A percentile compares a stretch with the other conserved stretches of the same genome.
Conservation (phyloP, 1,140 invertebrate species). For the Parasteatoda tepidariorum region DNA sequence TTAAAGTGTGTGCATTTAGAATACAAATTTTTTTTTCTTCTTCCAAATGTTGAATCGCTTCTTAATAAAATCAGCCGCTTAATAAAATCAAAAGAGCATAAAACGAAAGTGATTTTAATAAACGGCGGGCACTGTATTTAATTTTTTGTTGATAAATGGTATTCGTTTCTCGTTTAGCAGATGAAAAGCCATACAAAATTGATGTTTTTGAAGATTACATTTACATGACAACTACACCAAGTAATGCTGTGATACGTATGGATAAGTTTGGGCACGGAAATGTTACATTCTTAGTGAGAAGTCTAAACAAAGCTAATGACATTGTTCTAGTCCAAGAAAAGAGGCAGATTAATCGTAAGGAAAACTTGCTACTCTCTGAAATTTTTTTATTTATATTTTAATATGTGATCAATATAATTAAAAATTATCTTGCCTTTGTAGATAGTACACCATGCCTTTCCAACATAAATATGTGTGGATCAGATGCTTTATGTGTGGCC, state of each 20-base stretch:
- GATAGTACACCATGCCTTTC: conserved; percentile 67
- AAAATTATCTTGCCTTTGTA: conserved; percentile 54
- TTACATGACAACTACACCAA: conserved; percentile 76
- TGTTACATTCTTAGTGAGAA: conserved; percentile 72
- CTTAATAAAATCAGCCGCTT: no score
- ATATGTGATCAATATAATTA: neutral
- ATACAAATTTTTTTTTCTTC: no score
- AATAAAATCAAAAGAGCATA: no score
- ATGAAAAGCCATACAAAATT: conserved; percentile 75
- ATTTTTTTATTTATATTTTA: neutral
- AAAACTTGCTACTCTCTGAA: neutral
- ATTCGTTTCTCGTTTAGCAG: conserved; percentile 63
- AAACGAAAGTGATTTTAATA: no score
- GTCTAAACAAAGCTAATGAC: conserved; percentile 74
- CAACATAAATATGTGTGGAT: conserved; percentile 70
- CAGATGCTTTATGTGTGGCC: conserved; percentile 65
- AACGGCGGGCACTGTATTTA: no score
- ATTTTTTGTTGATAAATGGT: no score
- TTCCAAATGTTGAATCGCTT: no score
- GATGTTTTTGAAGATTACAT: conserved; percentile 81
- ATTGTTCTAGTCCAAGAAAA: conserved; percentile 77
- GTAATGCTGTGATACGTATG: conserved; percentile 76
- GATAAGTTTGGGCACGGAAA: conserved; percentile 78
- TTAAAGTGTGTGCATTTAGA: no score
- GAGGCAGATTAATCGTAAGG: conserved; percentile 74